phyloP scores from a whole-genome alignment of 2,113 vertebrate genomes.

The Podiceps cristatus region DNA sequence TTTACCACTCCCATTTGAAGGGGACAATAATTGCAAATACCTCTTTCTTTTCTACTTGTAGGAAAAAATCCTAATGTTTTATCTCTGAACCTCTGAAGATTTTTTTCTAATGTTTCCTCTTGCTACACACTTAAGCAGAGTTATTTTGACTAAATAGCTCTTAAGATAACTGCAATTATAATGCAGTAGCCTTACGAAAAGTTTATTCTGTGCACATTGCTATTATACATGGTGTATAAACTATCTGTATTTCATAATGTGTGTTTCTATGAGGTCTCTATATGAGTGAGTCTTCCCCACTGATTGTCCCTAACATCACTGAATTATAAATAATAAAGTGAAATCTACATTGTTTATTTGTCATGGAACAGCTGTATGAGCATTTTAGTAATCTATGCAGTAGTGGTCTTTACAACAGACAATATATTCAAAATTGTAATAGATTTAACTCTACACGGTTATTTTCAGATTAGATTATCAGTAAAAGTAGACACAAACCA shows the following conservation, averaged over 20 bases:
- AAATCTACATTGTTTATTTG: conserved; percentile 65
- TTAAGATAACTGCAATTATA: conserved; percentile 61
- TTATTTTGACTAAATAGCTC: conserved; percentile 76
- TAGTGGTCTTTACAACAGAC: conserved; percentile 25
- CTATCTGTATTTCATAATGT: conserved; percentile 64
- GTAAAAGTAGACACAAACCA: conserved; percentile 15
- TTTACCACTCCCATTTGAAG: background rate
- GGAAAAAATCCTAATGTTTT: conserved; percentile 30
- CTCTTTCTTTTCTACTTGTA: conserved; percentile 10
- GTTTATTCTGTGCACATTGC: conserved; percentile 56
- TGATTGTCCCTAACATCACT: conserved; percentile 60
- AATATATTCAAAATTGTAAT: conserved; percentile 48
- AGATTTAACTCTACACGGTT: background rate
- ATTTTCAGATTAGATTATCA: conserved; percentile 31
- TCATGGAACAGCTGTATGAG: conserved; percentile 34
- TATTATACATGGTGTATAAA: conserved; percentile 30
- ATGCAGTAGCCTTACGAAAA: conserved; percentile 51
- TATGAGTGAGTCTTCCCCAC: conserved; percentile 34
- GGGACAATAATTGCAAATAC: background rate
- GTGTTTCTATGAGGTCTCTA: conserved; percentile 43
- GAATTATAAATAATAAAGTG: conserved; percentile 68
- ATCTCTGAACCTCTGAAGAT: conserved; percentile 38
- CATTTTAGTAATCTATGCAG: conserved; percentile 40
- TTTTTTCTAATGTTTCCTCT: conserved; percentile 47
- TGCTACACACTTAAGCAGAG: conserved; percentile 59